Conservation (phyloP, 92 coral and sea anemone genomes). For the Diadumene lineata region DNA sequence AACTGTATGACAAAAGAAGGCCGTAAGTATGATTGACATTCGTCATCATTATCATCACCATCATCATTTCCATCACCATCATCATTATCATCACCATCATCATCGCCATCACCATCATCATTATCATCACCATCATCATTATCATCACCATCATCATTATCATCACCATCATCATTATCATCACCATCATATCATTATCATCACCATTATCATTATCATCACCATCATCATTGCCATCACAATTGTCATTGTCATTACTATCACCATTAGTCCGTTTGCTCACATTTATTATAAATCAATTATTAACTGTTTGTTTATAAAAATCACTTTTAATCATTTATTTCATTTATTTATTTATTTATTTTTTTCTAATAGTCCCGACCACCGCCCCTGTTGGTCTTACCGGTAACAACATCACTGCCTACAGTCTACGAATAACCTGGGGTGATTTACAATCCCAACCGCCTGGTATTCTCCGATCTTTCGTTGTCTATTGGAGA, state of each 20-base stretch:
- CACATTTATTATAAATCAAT: background rate
- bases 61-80: background rate
- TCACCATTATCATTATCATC: background rate
- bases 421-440: conserved; percentile 41
- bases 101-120: background rate
- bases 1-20: conserved; percentile 28
- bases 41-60: background rate
- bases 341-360: background rate
- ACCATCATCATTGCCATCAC: background rate
- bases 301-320: background rate
- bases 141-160: background rate
- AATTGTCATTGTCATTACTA: background rate
- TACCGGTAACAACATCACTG: conserved; percentile 24
- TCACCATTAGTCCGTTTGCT: background rate
- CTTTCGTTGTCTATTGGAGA: conserved; percentile 36
- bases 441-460: conserved; percentile 32
- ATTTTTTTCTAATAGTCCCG: conserved; percentile 5
- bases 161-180: background rate
- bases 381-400: conserved; percentile 9
- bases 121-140: background rate
- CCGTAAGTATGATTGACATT: conserved; percentile 1
- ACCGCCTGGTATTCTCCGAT: conserved; percentile 47
- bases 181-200: background rate
- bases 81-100: background rate
- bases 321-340: background rate